A percentile compares a stretch with the other conserved stretches of the same genome.
Evolutionary conservation across 2,797 vertebrate species (phyloP).

Genomic region (Astyanax mexicanus): DNA sequence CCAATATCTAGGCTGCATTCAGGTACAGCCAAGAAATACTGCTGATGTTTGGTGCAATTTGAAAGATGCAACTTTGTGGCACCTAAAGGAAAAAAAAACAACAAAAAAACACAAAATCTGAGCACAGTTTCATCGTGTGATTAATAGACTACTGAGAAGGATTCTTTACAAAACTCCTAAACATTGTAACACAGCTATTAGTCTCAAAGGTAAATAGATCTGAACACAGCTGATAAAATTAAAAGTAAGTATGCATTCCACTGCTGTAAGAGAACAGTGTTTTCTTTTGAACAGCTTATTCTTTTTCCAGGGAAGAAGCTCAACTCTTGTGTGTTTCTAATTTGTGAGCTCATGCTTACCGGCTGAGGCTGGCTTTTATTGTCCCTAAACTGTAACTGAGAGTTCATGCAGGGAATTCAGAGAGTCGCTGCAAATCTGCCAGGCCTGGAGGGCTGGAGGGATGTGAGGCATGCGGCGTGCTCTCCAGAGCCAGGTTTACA

Average conservation of each 20-base stretch:
- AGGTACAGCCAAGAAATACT: too few species aligned
- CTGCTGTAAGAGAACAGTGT: slow-evolving; percentile 2
- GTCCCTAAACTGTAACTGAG: background rate
- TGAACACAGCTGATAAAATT: background rate
- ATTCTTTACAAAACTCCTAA: too few species aligned
- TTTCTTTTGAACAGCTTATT: slow-evolving; percentile 16
- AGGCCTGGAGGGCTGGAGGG: slow-evolving; percentile 22
- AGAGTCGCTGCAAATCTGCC: slow-evolving; percentile 3
- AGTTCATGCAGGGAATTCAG: slow-evolving; percentile 36
- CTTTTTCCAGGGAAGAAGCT: background rate
- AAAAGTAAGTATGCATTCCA: slow-evolving; percentile 16
- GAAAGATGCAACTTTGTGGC: too few species aligned
- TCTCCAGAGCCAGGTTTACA: background rate
- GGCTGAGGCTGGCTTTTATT: slow-evolving; percentile 8
- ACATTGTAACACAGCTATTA: too few species aligned
- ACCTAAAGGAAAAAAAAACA: too few species aligned
- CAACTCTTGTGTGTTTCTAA: slow-evolving; percentile 20
- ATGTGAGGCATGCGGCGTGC: background rate
- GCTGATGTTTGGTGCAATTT: too few species aligned
- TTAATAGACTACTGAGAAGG: too few species aligned
- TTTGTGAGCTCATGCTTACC: slow-evolving; percentile 25
- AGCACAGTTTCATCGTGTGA: too few species aligned
- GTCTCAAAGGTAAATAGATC: background rate
- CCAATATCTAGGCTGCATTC: too few species aligned
- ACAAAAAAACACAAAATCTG: too few species aligned